Conservation (phyloP, 2,888 invertebrate species). For the Diaprepes abbreviatus region DNA sequence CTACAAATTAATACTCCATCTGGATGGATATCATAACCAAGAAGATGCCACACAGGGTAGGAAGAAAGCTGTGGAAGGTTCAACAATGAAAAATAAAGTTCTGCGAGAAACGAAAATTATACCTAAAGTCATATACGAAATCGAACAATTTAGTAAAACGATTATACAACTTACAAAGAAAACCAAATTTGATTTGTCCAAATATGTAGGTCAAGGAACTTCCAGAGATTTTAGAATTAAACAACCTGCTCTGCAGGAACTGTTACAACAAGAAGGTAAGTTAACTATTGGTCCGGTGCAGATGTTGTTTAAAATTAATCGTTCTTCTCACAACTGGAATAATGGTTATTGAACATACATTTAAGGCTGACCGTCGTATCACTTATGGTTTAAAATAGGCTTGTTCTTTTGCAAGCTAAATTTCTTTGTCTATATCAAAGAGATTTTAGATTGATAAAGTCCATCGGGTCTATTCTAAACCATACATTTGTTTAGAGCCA, state of each 20-base stretch:
- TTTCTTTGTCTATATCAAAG: too few species aligned
- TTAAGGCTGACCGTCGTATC: too few species aligned
- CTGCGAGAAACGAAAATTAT: constrained; percentile 75
- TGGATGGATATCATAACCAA: constrained; percentile 68
- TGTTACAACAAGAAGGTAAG: neutral
- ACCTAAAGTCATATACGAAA: constrained; percentile 76
- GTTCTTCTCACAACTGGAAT: too few species aligned
- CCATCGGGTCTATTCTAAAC: too few species aligned
- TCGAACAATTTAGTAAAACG: constrained; percentile 75
- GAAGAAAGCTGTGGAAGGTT: constrained; percentile 60
- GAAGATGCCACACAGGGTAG: constrained; percentile 55
- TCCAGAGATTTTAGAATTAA: constrained; percentile 74
- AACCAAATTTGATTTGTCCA: constrained; percentile 71
- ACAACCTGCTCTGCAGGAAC: neutral
- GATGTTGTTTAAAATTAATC: too few species aligned
- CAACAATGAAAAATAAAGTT: constrained; percentile 68
- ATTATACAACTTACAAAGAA: constrained; percentile 74
- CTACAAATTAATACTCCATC: constrained; percentile 74
- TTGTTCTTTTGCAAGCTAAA: too few species aligned
- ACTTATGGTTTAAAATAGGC: too few species aligned
- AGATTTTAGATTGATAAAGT: too few species aligned
- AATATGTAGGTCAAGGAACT: constrained; percentile 74
- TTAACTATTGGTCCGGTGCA: neutral
- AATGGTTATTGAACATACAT: too few species aligned
- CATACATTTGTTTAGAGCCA: too few species aligned